These are phyloP conservation scores for Oplegnathus fasciatus DNA, from an alignment of 2,113 vertebrate species.

Conservation along the genomic window DNA sequence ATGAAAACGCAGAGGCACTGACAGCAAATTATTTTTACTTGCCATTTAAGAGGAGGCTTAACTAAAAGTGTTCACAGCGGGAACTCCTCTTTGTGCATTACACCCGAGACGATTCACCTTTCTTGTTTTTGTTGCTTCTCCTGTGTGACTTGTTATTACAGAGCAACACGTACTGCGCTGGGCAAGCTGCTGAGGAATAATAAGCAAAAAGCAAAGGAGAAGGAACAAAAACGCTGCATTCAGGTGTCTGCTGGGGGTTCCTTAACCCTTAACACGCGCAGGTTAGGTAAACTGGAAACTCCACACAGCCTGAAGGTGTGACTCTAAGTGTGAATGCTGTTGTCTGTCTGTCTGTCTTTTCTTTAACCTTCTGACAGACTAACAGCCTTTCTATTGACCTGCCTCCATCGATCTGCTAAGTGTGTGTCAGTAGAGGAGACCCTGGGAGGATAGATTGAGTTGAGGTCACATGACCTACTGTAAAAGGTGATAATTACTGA, in stretches of 20 bases:
- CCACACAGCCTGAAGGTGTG: background rate
- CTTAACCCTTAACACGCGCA: background rate
- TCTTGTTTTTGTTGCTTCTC: background rate
- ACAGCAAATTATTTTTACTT: constrained; percentile 44
- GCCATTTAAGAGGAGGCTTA: constrained; percentile 27
- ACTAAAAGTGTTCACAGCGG: constrained; percentile 23
- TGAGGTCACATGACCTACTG: constrained; percentile 3
- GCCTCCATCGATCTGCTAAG: background rate
- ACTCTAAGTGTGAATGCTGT: background rate
- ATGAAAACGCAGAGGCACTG: constrained; percentile 38
- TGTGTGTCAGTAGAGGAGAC: background rate
- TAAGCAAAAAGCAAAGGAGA: background rate
- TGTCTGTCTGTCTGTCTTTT: background rate
- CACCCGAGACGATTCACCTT: background rate
- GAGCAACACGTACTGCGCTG: background rate
- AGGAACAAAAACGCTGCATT: background rate
- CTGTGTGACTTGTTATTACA: background rate
- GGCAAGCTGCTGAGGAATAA: background rate
- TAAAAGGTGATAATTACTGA: background rate
- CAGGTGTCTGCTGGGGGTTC: background rate
- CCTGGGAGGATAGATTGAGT: background rate
- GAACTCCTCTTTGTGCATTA: constrained; percentile 1
- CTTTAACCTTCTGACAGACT: background rate
- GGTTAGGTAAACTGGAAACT: background rate
- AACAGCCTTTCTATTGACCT: background rate